Evolutionary conservation across 2,797 vertebrate genomes (phyloP).

Genomic region (Sebastes oblongus): DNA sequence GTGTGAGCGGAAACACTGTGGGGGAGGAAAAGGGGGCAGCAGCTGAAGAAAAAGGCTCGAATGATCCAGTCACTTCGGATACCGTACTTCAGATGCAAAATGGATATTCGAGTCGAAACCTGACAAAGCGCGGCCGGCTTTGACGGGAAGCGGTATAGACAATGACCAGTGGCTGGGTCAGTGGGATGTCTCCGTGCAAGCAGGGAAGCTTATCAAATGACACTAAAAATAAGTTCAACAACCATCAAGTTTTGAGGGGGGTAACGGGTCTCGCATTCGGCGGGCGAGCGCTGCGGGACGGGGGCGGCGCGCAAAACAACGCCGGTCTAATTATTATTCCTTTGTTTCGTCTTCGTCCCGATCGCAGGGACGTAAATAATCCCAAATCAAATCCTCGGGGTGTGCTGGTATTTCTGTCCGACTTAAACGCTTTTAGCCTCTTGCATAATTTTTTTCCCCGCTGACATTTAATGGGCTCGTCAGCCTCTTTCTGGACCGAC

Average conservation of each 20-base stretch:
- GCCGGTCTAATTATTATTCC: conserved; percentile 86
- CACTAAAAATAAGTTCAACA: conserved; percentile 99
- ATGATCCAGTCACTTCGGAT: conserved; percentile 99
- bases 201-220: conserved; percentile 97
- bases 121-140: conserved; percentile 95
- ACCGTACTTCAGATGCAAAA: conserved; percentile 93
- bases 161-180: conserved; percentile 99
- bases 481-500: conserved; percentile 54
- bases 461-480: conserved; percentile 77
- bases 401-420: conserved; percentile 68
- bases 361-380: conserved; percentile 76
- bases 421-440: conserved; percentile 66
- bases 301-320: conserved; percentile 71
- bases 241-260: conserved; percentile 89
- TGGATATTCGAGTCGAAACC: conserved; percentile 99
- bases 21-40: conserved; percentile 86
- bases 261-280: conserved; percentile 81
- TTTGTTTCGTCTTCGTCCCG: conserved; percentile 81
- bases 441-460: conserved; percentile 75
- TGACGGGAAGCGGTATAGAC: conserved; percentile 98
- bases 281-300: conserved; percentile 76
- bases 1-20: conserved; percentile 85
- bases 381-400: conserved; percentile 73
- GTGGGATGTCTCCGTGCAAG: conserved; percentile 94
- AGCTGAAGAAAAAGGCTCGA: conserved; percentile 96